Percentiles rank a stretch among this genome's conserved stretches.
Conservation (phyloP, 2,888 invertebrate species). For the Liopterus haemorrhoidalis region DNA sequence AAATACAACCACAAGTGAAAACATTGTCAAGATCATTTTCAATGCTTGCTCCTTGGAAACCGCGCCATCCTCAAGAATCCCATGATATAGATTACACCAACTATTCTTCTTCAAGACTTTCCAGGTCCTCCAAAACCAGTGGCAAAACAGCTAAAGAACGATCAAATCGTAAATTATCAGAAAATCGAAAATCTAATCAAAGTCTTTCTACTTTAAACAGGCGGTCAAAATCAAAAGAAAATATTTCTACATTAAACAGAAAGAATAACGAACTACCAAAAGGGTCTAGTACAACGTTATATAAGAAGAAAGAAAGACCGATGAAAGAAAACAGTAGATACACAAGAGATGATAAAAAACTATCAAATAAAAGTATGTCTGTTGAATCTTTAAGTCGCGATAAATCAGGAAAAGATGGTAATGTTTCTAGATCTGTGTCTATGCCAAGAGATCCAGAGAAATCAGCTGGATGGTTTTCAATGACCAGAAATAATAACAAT, state of each 20-base stretch:
- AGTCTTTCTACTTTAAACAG: slow-evolving; percentile 47
- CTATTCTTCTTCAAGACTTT: slow-evolving; percentile 48
- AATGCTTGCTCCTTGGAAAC: slow-evolving; percentile 79
- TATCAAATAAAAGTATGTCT: slow-evolving; percentile 53
- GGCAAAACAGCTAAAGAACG: slow-evolving; percentile 40
- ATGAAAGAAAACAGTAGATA: slow-evolving; percentile 46
- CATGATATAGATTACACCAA: slow-evolving; percentile 77
- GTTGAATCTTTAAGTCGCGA: slow-evolving; percentile 55
- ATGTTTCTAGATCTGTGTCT: slow-evolving; percentile 59
- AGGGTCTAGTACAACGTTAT: slow-evolving; percentile 41
- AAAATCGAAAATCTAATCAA: slow-evolving; percentile 38
- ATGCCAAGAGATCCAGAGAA: slow-evolving; percentile 68
- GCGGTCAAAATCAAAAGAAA: slow-evolving; percentile 42
- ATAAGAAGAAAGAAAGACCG: slow-evolving; percentile 45
- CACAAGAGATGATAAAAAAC: slow-evolving; percentile 38
- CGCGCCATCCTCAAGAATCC: slow-evolving; percentile 64
- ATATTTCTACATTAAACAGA: slow-evolving; percentile 38
- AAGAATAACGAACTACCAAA: slow-evolving; percentile 38
- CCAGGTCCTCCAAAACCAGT: slow-evolving; percentile 29
- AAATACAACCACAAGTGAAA: slow-evolving; percentile 57
- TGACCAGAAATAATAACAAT: slow-evolving; percentile 46
- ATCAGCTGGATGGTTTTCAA: slow-evolving; percentile 68
- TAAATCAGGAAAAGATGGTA: slow-evolving; percentile 37
- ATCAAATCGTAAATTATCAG: slow-evolving; percentile 16
- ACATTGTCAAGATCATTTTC: slow-evolving; percentile 75